phyloP scores from a whole-genome alignment of 2,888 invertebrate genomes.

The Invenusta paracnida region DNA sequence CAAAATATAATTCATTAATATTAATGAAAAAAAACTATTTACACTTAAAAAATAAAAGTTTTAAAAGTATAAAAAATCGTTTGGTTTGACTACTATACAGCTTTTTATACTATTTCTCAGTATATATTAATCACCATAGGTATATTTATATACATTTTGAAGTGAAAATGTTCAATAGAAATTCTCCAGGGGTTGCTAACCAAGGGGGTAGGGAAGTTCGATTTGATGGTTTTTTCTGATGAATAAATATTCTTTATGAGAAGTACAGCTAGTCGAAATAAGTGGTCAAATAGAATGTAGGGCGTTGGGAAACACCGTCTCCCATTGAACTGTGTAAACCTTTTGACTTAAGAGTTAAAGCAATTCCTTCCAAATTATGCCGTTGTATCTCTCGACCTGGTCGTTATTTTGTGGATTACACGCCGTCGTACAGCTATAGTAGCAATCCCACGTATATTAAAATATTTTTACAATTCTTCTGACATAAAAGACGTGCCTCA shows the following conservation, averaged over 20 bases:
- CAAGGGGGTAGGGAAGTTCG: constrained; percentile 28
- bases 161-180: too few species aligned
- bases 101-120: too few species aligned
- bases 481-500: constrained; percentile 47
- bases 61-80: too few species aligned
- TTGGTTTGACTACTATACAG: too few species aligned
- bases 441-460: constrained; percentile 42
- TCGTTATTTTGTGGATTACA: constrained; percentile 46
- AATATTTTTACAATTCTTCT: constrained; percentile 44
- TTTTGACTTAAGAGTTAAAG: constrained; percentile 41
- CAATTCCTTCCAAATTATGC: constrained; percentile 46
- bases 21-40: too few species aligned
- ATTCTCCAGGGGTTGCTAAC: too few species aligned
- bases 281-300: constrained; percentile 47
- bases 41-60: too few species aligned
- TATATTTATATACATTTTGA: too few species aligned
- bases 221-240: constrained; percentile 17
- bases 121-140: too few species aligned
- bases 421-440: constrained; percentile 44
- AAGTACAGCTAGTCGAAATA: constrained; percentile 40
- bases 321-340: constrained; percentile 38
- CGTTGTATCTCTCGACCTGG: constrained; percentile 46
- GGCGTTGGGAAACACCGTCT: constrained; percentile 44
- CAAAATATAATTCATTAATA: too few species aligned
- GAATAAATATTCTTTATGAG: constrained; percentile 41